phyloP scores from a whole-genome alignment of 2,797 vertebrate genomes.

The Melanotaenia trifasciata region DNA sequence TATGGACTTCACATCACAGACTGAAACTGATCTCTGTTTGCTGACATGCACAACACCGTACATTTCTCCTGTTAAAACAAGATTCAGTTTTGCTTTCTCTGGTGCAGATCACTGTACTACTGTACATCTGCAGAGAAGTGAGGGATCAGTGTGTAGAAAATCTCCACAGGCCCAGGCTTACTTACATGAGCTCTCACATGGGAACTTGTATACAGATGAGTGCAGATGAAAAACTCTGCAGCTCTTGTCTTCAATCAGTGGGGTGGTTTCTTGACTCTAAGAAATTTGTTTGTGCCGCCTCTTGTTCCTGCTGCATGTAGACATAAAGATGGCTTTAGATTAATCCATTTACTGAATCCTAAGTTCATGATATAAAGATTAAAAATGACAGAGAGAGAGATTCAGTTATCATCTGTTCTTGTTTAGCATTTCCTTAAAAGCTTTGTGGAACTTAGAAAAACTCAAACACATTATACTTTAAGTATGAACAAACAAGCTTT shows the following conservation, averaged over 20 bases:
- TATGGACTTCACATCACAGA: not conserved
- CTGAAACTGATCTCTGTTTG: constrained; percentile 2
- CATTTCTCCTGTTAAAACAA: constrained; percentile 40
- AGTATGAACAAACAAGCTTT: constrained; percentile 25
- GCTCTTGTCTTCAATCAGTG: constrained; percentile 38
- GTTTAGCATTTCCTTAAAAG: constrained; percentile 12
- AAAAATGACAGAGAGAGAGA: not conserved
- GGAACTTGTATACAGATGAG: constrained; percentile 51
- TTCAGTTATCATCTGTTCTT: constrained; percentile 1
- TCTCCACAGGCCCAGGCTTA: constrained; percentile 21
- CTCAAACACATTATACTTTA: constrained; percentile 4
- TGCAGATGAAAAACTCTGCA: constrained; percentile 58
- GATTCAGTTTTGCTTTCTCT: constrained; percentile 45
- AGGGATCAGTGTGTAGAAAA: constrained; percentile 37
- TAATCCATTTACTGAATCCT: constrained; percentile 55
- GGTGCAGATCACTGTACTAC: constrained; percentile 58
- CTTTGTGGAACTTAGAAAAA: constrained; percentile 9
- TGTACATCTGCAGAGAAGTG: constrained; percentile 57
- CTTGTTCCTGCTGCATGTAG: constrained; percentile 29
- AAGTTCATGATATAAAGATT: constrained; percentile 44
- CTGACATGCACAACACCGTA: constrained; percentile 18
- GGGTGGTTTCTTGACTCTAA: not conserved
- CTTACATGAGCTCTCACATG: constrained; percentile 4
- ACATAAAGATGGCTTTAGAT: constrained; percentile 63
- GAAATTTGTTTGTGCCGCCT: constrained; percentile 32